Percentiles rank a stretch among this genome's conserved stretches.
phyloP scores from a whole-genome alignment of 2,113 vertebrate genomes.

The Meles meles region DNA sequence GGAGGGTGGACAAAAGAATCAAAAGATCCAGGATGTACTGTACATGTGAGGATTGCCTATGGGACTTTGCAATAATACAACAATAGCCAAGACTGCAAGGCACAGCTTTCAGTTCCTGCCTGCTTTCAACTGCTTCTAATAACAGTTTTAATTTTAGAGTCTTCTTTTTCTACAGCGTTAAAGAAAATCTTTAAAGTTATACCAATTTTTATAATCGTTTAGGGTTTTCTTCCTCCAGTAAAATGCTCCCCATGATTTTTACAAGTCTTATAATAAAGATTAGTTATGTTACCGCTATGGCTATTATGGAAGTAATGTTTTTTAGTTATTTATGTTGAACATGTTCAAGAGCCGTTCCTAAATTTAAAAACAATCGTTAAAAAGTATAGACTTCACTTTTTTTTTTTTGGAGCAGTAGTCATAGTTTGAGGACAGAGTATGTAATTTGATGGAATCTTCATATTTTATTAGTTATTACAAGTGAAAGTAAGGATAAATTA shows the following conservation, averaged over 20 bases:
- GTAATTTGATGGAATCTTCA: not conserved
- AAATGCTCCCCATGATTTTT: not conserved
- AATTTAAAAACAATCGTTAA: not conserved
- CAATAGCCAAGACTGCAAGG: conserved; percentile 86
- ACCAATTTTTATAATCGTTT: not conserved
- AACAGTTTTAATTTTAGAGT: conserved; percentile 80
- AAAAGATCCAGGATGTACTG: conserved; percentile 91
- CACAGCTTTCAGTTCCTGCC: conserved; percentile 80
- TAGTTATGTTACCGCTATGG: not conserved
- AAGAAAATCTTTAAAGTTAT: conserved; percentile 59
- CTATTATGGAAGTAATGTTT: not conserved
- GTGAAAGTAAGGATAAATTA: not conserved
- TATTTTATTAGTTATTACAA: not conserved
- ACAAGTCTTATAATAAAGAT: not conserved
- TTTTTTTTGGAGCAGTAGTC: not conserved
- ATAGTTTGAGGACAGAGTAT: not conserved
- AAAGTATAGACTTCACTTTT: not conserved
- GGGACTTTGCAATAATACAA: conserved; percentile 93
- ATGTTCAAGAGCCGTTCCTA: not conserved
- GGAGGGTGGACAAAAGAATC: conserved; percentile 91
- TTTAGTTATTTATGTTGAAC: not conserved
- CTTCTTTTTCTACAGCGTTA: conserved; percentile 63
- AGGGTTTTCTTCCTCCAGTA: not conserved
- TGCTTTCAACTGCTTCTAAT: conserved; percentile 82
- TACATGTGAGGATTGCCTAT: conserved; percentile 83